Base-by-base conservation (phyloP, 2,888 invertebrate species). In the Lampropteryx suffumata region DNA sequence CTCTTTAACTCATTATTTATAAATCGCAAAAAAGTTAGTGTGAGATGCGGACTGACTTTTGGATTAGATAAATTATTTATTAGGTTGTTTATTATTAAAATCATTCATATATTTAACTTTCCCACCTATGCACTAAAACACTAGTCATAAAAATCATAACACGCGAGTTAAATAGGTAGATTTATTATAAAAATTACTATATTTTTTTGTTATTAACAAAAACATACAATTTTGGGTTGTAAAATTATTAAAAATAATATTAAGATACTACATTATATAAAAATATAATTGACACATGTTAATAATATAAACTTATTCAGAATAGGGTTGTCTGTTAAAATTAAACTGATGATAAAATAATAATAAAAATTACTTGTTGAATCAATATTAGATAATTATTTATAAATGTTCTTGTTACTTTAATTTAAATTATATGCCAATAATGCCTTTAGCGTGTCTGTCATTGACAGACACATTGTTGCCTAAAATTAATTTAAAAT, bases 381-480 rank as follows among this genome's bases (percentile, higher is more conserved):
- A n/a, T 10, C 2, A 10, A 17, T 6, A 21, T 10, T 17, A 10
- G 2, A 29, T 11, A 29, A 3, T 32, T 28, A 14, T 48, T 6
- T 45, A 39, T 52, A 17, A 17, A n/a, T n/a, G n/a, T n/a, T n/a
- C n/a, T n/a, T n/a, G n/a, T n/a, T n/a, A n/a, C n/a, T n/a, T 17
- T 17, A 17, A 17, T 3, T 17, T 2, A 3, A 17, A 17, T 51
- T 45, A 39, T 49, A 46, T 48, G 53, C 59, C 59, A 57, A 32
- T 49, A 59, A 52, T 62, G 59, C 61, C 61, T 61, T 61, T 61
- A 51, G 58, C 42, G 52, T 56, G 53, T 40, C 34, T 57, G 48
- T 55, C 49, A 35, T 13, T 29, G 46, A 50, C 42, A 40, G 50
- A 28, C 47, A 59, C 54, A 12, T 14, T 47, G 35, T 59, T 57